phyloP scores from a whole-genome alignment of 2,888 invertebrate genomes.

The Amphimallon solstitiale region DNA sequence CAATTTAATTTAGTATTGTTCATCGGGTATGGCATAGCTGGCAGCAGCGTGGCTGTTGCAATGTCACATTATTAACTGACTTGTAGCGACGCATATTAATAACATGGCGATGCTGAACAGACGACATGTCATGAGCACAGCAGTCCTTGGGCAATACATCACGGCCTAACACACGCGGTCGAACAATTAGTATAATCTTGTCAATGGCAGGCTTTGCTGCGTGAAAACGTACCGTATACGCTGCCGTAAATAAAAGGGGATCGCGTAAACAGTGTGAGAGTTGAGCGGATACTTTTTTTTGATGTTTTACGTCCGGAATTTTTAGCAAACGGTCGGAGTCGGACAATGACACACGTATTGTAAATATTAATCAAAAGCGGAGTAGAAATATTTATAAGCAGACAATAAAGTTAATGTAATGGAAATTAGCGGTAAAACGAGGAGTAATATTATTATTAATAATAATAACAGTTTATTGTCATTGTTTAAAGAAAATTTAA shows the following conservation, averaged over 20 bases:
- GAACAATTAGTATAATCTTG: constrained; percentile 33
- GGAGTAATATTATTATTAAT: no score
- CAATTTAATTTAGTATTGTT: constrained; percentile 27
- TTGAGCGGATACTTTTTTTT: no score
- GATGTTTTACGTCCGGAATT: no score
- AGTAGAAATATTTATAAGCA: no score
- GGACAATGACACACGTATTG: no score
- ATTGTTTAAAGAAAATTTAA: no score
- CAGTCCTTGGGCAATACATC: constrained; percentile 30
- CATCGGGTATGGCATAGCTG: constrained; percentile 6
- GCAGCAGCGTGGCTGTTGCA: constrained; percentile 3
- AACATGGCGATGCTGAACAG: constrained; percentile 20
- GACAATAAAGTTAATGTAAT: no score
- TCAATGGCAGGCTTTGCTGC: constrained; percentile 16
- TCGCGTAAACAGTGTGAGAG: neutral
- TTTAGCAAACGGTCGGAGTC: no score
- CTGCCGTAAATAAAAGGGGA: neutral
- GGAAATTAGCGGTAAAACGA: no score
- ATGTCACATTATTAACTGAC: constrained; percentile 27
- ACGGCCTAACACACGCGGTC: constrained; percentile 21
- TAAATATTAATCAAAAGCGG: no score
- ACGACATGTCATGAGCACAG: constrained; percentile 26
- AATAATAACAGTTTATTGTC: no score
- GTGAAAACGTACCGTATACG: neutral
- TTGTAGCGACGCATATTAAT: constrained; percentile 31